These are phyloP conservation scores for Dromaius novaehollandiae DNA, from an alignment of 2,113 vertebrate species.

Conservation along the genomic window DNA sequence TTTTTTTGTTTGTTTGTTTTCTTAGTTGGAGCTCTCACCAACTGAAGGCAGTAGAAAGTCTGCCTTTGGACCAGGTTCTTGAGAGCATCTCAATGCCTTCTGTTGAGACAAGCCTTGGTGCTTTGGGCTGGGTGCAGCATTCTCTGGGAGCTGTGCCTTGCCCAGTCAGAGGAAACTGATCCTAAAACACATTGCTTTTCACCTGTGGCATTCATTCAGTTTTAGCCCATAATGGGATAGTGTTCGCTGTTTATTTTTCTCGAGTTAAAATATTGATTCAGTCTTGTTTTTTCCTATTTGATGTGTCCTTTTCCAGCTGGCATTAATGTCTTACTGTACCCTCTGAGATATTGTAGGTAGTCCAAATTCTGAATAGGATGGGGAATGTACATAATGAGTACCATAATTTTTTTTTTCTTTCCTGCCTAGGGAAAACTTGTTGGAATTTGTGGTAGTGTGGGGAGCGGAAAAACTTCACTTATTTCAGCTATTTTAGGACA, in stretches of 20 bases:
- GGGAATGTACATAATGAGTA: not conserved
- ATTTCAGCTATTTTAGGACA: conserved; percentile 92
- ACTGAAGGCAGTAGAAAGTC: not conserved
- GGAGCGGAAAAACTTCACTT: conserved; percentile 92
- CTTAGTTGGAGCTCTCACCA: not conserved
- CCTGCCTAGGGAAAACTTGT: conserved; percentile 85
- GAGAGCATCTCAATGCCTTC: not conserved
- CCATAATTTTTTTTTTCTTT: not conserved
- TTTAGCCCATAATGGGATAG: not conserved
- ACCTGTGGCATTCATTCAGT: not conserved
- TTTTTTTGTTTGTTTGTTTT: not conserved
- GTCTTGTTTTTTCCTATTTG: not conserved
- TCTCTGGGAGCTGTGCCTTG: not conserved
- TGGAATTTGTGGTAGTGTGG: conserved; percentile 93
- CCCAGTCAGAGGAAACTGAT: not conserved
- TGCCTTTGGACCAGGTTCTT: not conserved
- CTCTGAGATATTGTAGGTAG: not conserved
- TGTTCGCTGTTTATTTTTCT: not conserved
- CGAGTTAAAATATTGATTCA: not conserved
- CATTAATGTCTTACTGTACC: not conserved
- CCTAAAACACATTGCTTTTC: not conserved
- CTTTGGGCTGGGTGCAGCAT: not conserved
- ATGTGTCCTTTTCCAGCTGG: not conserved
- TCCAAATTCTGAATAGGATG: not conserved
- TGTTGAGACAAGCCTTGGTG: not conserved